Evolutionary conservation across 2,113 vertebrate genomes (phyloP).

Genomic region (Sphyrna mokarran): DNA sequence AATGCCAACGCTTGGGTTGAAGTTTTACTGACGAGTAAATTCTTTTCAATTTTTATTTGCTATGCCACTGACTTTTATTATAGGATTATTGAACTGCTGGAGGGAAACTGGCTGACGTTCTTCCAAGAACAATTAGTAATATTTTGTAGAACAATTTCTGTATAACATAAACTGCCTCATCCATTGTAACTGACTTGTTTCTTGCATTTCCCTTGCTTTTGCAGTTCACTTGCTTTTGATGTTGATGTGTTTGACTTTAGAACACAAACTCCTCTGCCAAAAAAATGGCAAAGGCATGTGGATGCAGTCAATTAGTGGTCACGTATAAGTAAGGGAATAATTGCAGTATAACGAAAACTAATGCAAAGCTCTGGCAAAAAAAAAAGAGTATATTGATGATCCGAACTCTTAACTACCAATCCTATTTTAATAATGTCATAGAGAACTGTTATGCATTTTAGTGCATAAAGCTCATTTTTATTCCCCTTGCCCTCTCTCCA

Average conservation of each 20-base stretch:
- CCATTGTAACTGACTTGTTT: not conserved
- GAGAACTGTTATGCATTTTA: not conserved
- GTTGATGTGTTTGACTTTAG: not conserved
- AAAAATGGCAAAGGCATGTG: not conserved
- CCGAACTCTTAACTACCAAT: not conserved
- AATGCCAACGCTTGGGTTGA: not conserved
- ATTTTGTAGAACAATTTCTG: not conserved
- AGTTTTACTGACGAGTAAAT: not conserved
- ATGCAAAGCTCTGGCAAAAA: not conserved
- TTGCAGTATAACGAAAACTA: not conserved
- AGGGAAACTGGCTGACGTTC: not conserved
- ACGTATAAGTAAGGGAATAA: not conserved
- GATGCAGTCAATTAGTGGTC: not conserved
- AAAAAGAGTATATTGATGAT: not conserved
- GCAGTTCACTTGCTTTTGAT: not conserved
- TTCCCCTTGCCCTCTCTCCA: too few species aligned
- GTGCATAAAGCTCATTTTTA: not conserved
- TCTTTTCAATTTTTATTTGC: not conserved
- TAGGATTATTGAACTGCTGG: not conserved
- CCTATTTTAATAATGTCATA: not conserved
- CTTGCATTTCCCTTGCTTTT: not conserved
- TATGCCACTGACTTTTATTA: not conserved
- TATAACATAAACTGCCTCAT: not conserved
- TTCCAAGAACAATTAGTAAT: not conserved
- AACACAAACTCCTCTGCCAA: not conserved